Conservation (phyloP, 2,888 invertebrate species). For the Cryptosula pallasiana region DNA sequence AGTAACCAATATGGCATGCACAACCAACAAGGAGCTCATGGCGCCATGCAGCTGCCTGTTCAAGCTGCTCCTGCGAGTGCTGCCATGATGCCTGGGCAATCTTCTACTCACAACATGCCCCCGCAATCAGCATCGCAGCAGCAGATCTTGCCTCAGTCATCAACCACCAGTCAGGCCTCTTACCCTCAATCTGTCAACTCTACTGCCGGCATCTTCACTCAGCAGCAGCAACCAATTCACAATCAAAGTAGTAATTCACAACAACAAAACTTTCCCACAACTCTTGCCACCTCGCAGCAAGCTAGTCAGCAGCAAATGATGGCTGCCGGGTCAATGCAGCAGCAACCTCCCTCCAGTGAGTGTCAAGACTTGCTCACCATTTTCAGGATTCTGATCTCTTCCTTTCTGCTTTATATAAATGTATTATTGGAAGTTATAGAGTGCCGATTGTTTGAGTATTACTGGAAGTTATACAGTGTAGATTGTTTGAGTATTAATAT, state of each 20-base stretch:
- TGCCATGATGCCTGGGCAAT: conserved; percentile 2
- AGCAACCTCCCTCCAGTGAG: background rate
- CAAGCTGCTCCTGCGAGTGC: background rate
- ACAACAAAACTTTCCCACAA: background rate
- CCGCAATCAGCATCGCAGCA: background rate
- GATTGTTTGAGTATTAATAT: no score
- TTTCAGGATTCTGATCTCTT: no score
- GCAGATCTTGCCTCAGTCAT: background rate
- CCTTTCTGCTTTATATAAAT: no score
- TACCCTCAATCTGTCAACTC: background rate
- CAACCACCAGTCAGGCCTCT: background rate
- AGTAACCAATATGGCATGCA: conserved; percentile 30
- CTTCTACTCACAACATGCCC: background rate
- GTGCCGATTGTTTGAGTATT: no score
- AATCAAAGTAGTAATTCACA: conserved; percentile 1
- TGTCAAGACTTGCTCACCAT: no score
- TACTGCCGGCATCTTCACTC: background rate
- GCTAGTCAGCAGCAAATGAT: background rate
- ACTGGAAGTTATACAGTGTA: no score
- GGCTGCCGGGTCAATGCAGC: background rate
- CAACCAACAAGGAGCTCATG: conserved; percentile 23
- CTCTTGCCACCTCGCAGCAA: background rate
- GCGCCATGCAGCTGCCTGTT: conserved; percentile 1
- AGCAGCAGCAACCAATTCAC: background rate
- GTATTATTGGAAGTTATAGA: no score